Percentiles rank a stretch among this genome's conserved stretches.
Conservation (phyloP, 1,140 invertebrate species). For the Heliconius eleuchia region DNA sequence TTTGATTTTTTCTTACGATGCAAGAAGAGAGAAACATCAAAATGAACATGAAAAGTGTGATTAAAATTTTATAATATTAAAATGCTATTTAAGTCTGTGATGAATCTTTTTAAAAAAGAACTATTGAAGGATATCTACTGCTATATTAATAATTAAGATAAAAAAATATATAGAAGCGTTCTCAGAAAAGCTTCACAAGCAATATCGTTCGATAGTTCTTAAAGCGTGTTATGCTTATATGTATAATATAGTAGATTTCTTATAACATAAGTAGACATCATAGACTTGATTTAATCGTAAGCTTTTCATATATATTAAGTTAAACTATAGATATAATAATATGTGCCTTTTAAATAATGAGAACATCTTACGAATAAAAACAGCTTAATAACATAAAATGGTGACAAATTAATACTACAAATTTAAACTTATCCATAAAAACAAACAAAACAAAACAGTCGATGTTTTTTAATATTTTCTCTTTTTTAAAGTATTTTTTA, state of each 20-base stretch:
- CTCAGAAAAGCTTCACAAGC: no score
- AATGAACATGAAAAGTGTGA: constrained; percentile 76
- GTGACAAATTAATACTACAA: constrained; percentile 31
- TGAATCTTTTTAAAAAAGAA: constrained; percentile 13
- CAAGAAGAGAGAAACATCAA: constrained; percentile 83
- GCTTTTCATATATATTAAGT: neutral
- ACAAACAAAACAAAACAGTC: no score
- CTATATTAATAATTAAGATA: neutral
- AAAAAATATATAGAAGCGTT: no score
- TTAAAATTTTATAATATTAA: constrained; percentile 53
- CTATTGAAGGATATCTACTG: neutral
- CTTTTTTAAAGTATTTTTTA: no score
- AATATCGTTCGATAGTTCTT: neutral
- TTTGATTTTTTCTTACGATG: constrained; percentile 89
- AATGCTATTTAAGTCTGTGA: constrained; percentile 54
- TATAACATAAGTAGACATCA: constrained; percentile 6
- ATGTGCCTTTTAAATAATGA: neutral
- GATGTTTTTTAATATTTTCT: no score
- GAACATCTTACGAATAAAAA: constrained; percentile 32
- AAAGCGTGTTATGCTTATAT: neutral
- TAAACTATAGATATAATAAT: neutral
- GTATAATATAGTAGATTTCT: neutral
- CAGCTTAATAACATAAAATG: constrained; percentile 20
- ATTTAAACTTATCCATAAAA: no score
- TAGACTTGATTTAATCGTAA: constrained; percentile 19